phyloP scores from a whole-genome alignment of 2,888 invertebrate genomes.

The Andrena trimmerana region DNA sequence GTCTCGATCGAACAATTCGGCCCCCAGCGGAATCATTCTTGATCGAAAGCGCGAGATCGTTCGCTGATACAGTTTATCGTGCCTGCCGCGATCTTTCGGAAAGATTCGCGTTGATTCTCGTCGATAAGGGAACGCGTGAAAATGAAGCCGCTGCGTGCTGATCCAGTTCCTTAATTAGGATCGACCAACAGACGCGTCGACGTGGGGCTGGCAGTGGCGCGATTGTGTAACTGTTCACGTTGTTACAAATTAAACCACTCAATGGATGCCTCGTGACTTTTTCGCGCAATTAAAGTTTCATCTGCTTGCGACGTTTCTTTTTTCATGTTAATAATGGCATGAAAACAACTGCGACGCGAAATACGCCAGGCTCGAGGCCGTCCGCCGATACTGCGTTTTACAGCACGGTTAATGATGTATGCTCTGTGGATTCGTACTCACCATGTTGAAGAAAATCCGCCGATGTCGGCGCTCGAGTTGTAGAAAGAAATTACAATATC shows the following conservation, averaged over 20 bases:
- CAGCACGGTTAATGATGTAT: background rate
- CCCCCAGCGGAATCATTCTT: too few relatives aligned
- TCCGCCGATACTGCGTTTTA: background rate
- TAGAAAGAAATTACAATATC: constrained; percentile 28
- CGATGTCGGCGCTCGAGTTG: constrained; percentile 72
- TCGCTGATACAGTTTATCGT: background rate
- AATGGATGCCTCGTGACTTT: constrained; percentile 45
- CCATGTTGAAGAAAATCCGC: constrained; percentile 79
- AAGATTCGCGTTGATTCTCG: background rate
- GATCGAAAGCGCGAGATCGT: background rate
- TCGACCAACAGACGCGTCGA: background rate
- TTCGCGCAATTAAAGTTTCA: constrained; percentile 11
- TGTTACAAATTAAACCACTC: constrained; percentile 44
- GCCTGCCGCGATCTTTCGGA: background rate
- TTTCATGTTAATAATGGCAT: too few relatives aligned
- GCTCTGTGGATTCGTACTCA: constrained; percentile 66
- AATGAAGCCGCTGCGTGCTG: constrained; percentile 19
- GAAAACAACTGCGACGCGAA: background rate
- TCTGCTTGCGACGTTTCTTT: constrained; percentile 3
- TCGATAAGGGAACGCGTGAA: background rate
- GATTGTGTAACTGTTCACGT: constrained; percentile 21
- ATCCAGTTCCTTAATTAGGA: constrained; percentile 45
- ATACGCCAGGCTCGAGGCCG: background rate
- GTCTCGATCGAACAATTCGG: too few relatives aligned
- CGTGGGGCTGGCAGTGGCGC: constrained; percentile 7